Conservation (phyloP, 2,797 vertebrate species). For the Galagoides demidoff region DNA sequence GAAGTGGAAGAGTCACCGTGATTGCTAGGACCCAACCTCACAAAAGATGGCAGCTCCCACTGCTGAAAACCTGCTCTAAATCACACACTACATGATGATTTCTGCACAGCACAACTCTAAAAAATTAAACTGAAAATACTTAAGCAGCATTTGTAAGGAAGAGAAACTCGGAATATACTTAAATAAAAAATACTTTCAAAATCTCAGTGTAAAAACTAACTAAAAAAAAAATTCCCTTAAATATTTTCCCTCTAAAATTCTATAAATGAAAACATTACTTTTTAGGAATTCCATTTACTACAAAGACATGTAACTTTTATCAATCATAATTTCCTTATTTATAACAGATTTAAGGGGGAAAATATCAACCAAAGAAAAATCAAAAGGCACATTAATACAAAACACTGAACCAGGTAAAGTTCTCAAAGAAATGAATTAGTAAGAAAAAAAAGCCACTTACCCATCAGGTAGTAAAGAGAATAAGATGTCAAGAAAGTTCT, state of each 20-base stretch:
- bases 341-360: not conserved
- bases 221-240: conserved; percentile 10
- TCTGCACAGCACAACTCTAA: not conserved
- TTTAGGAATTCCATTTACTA: not conserved
- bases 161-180: not conserved
- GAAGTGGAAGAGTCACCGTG: too few relatives aligned
- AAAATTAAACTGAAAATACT: not conserved
- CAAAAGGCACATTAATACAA: conserved; percentile 3
- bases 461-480: conserved; percentile 10
- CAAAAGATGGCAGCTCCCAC: not conserved
- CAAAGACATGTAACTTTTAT: not conserved
- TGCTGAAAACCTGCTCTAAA: not conserved
- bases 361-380: conserved; percentile 21
- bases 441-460: conserved; percentile 39
- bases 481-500: not conserved
- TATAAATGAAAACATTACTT: not conserved
- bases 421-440: not conserved
- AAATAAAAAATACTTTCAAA: not conserved
- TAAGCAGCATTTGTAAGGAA: not conserved
- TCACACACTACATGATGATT: not conserved
- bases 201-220: conserved; percentile 6
- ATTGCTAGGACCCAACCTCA: not conserved
- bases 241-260: conserved; percentile 18
- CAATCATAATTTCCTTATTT: conserved; percentile 4
- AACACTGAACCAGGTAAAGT: not conserved